These are phyloP conservation scores for Mylabris phalerata DNA, from an alignment of 1,140 invertebrate species.

Conservation along the genomic window DNA sequence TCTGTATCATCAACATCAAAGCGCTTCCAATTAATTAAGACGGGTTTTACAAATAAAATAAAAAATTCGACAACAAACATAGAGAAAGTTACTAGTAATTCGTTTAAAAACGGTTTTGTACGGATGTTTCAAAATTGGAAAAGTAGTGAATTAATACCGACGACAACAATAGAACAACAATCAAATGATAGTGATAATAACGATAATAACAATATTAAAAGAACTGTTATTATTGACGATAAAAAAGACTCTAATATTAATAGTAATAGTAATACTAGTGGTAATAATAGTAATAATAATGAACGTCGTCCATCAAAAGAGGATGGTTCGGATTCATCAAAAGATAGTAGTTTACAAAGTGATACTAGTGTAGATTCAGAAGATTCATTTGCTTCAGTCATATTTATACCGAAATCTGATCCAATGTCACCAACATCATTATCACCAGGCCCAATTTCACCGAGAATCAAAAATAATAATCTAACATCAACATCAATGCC, in stretches of 20 bases:
- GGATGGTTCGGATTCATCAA: conserved; percentile 84
- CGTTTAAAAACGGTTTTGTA: conserved; percentile 35
- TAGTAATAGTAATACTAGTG: conserved; percentile 41
- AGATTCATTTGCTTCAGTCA: conserved; percentile 86
- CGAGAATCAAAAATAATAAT: conserved; percentile 41
- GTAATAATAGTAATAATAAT: conserved; percentile 34
- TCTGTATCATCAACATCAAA: conserved; percentile 62
- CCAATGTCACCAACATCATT: conserved; percentile 49
- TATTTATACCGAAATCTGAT: conserved; percentile 70
- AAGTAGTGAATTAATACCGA: conserved; percentile 31
- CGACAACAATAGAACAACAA: conserved; percentile 34
- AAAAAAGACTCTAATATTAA: conserved; percentile 33
- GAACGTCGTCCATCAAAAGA: conserved; percentile 65
- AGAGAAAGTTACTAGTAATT: conserved; percentile 64
- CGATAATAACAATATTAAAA: conserved; percentile 10
- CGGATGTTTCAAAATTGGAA: conserved; percentile 41
- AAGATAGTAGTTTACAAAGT: conserved; percentile 85
- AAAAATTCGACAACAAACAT: conserved; percentile 73
- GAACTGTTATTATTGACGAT: conserved; percentile 19
- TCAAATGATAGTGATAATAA: conserved; percentile 15
- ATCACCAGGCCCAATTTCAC: conserved; percentile 55
- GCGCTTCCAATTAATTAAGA: conserved; percentile 76
- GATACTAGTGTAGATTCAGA: conserved; percentile 90
- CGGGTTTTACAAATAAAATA: conserved; percentile 63
- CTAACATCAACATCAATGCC: conserved; percentile 50